phyloP scores from a whole-genome alignment of 2,113 vertebrate species.

The Nothobranchius kuhntae region DNA sequence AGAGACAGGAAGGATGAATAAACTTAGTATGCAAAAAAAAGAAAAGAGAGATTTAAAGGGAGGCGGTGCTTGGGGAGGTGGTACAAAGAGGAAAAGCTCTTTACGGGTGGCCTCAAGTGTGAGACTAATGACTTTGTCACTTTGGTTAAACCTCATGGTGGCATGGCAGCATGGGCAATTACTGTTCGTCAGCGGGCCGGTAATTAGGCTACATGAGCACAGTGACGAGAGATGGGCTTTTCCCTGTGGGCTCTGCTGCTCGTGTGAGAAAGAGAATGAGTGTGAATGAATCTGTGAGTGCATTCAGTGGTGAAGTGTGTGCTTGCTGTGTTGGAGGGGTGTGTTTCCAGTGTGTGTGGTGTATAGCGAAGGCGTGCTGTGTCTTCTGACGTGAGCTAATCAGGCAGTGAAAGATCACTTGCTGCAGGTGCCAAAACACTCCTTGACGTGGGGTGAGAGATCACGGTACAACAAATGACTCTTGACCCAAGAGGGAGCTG shows the following conservation, averaged over 20 bases:
- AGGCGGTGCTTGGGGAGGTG: not conserved
- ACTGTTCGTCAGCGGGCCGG: constrained; percentile 73
- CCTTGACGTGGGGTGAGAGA: constrained; percentile 54
- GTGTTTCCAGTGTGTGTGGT: constrained; percentile 12
- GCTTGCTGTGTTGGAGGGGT: constrained; percentile 21
- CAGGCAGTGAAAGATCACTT: constrained; percentile 56
- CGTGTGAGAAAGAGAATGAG: constrained; percentile 46
- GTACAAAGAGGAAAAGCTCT: constrained; percentile 52
- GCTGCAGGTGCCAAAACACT: constrained; percentile 66
- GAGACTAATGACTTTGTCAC: constrained; percentile 80
- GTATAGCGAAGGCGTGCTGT: constrained; percentile 24
- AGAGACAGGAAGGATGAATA: constrained; percentile 62
- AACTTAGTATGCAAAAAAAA: constrained; percentile 26
- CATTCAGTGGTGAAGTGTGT: constrained; percentile 37
- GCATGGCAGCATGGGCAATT: constrained; percentile 76
- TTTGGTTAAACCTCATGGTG: constrained; percentile 76
- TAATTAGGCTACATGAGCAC: constrained; percentile 76
- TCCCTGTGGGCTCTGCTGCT: constrained; percentile 64
- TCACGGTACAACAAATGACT: constrained; percentile 49
- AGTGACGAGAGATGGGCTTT: constrained; percentile 73
- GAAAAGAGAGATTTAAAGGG: not conserved
- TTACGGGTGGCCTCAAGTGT: constrained; percentile 68
- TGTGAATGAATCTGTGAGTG: constrained; percentile 51
- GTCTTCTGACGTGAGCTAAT: constrained; percentile 62
- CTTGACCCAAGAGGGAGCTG: constrained; percentile 28